Evolutionary conservation across 2,888 invertebrate genomes (phyloP), one percentile per base, ranked within the genome.

Genomic region (Liopterus haemorrhoidalis): DNA sequence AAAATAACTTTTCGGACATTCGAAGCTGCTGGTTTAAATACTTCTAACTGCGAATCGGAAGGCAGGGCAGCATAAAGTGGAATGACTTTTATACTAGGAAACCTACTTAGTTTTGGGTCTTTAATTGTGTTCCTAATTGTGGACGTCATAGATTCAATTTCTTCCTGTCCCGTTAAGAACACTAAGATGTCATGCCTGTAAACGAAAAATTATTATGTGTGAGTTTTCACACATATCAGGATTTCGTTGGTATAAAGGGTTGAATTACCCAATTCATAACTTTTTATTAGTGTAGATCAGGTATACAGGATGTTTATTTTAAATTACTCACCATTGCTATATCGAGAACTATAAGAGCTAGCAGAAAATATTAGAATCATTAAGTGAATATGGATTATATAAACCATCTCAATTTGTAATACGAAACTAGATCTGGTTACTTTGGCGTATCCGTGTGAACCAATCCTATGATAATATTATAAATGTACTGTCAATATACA

Each of bases 141-240:
- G 54, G 79, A 74, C 49, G 81, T 81, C 52, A 85, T 77, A n/a
- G 81, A 76, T 69, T 95, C 94, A 52, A 96, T 95, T 75, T 96
- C 95, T 68, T 96, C 95, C 71, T 95, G 94, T 1, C 96, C 96
- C 35, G 95, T 95, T 45, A 96, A 70, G 70, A 96, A 96, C 25
- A 94, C 86, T 41, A 96, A 72, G 54, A 96, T 86, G 64, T 93
- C 92, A 56, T 93, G 82, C 59, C 87, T 89, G 66, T 55, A 78
- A 78, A n/a, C 45, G 51, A 46, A 54, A 57, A 54, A 45, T 41
- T 2, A 27, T 15, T 28, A 9, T 28, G 11, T 21, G 12, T 12
- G 4, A 16, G 8, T 12, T 6, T 3, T 21, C 22, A 12, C 21
- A 9, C 12, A 21, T 21, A 33, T n/a, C 9, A 22, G 8, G 8